phyloP scores from a whole-genome alignment of 2,797 vertebrate genomes.

The Nothura maculosa region DNA sequence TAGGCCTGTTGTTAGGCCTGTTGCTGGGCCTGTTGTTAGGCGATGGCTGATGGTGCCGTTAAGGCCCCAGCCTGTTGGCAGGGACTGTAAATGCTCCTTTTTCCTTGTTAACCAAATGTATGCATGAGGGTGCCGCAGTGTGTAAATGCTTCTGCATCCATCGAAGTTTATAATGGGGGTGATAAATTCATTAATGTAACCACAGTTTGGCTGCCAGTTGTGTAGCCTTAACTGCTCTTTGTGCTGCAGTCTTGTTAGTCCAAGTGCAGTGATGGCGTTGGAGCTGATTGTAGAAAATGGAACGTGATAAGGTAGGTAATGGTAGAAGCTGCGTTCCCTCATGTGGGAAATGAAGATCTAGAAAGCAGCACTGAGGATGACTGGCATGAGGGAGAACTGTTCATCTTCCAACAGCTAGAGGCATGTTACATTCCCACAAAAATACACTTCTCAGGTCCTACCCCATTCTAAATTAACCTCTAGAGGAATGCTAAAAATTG shows the following conservation, averaged over 20 bases:
- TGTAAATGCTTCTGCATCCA: conserved; percentile 26
- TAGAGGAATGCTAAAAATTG: neutral
- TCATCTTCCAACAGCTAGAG: neutral
- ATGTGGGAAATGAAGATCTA: neutral
- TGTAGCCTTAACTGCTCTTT: neutral
- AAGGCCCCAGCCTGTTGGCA: conserved; percentile 76
- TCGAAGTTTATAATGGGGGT: conserved; percentile 18
- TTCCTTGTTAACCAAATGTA: conserved; percentile 69
- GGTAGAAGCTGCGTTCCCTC: fast-evolving
- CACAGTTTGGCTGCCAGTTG: neutral
- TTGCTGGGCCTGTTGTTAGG: conserved; percentile 81
- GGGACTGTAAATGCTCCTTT: conserved; percentile 71
- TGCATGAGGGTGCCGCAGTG: conserved; percentile 33
- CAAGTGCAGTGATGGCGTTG: neutral
- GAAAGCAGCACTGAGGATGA: neutral
- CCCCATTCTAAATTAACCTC: neutral
- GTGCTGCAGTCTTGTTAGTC: neutral
- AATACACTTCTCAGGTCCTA: neutral
- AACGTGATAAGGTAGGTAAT: fast-evolving
- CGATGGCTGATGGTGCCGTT: conserved; percentile 82
- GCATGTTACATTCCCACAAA: neutral
- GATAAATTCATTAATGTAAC: neutral
- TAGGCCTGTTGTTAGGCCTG: conserved; percentile 79
- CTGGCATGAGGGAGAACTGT: fast-evolving
- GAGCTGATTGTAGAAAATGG: neutral